A percentile compares a stretch with the other conserved stretches of the same genome.
phyloP scores from a whole-genome alignment of 2,888 invertebrate species.

The Drosophila nr. perissopoda region DNA sequence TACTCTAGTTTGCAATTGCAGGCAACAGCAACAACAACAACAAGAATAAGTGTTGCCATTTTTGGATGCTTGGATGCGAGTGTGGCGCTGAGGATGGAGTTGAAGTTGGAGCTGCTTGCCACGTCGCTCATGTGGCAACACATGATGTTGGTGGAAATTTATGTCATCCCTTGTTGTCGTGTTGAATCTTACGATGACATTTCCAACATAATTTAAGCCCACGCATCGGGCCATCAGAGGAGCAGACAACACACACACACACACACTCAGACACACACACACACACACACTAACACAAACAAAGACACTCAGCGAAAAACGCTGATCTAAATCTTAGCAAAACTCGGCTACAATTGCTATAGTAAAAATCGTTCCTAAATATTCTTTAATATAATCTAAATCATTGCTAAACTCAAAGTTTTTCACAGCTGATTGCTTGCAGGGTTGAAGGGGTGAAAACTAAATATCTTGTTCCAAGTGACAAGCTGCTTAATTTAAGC shows the following conservation, averaged over 20 bases:
- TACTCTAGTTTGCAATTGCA: constrained; percentile 60
- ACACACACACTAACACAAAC: constrained; percentile 8
- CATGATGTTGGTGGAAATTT: constrained; percentile 84
- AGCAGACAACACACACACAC: constrained; percentile 16
- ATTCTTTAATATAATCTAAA: neutral
- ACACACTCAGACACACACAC: neutral
- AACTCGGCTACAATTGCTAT: neutral
- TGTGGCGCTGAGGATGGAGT: constrained; percentile 60
- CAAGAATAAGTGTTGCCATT: constrained; percentile 63
- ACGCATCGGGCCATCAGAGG: constrained; percentile 73
- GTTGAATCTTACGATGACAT: constrained; percentile 85
- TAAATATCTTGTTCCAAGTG: neutral
- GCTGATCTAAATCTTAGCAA: neutral
- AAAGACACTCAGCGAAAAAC: constrained; percentile 4
- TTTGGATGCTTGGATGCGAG: constrained; percentile 54
- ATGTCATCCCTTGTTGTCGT: constrained; percentile 85
- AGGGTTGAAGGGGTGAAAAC: neutral
- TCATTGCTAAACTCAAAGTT: neutral
- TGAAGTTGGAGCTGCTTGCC: constrained; percentile 44
- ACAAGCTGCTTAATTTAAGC: neutral
- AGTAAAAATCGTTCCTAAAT: neutral
- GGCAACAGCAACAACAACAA: constrained; percentile 33
- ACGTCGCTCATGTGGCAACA: constrained; percentile 70
- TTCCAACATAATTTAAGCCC: constrained; percentile 85
- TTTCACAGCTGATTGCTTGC: neutral